A percentile compares a stretch with the other conserved stretches of the same genome.
Evolutionary conservation across 2,113 vertebrate genomes (phyloP).

Genomic region (Chloroceryle aenea): DNA sequence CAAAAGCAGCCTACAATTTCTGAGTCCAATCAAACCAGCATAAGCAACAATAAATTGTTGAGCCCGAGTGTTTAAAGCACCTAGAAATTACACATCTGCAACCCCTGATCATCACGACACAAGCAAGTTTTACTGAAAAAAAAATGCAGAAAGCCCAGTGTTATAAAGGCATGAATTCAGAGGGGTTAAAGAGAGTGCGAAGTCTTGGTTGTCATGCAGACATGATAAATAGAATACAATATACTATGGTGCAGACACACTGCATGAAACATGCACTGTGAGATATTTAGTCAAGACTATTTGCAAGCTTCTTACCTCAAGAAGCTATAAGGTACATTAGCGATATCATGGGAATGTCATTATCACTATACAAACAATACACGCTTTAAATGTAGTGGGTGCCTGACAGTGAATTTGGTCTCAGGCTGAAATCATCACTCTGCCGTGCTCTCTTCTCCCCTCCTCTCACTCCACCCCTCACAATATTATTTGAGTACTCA

Average conservation of each 20-base stretch:
- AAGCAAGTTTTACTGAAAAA: not conserved
- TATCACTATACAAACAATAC: not conserved
- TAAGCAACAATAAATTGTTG: not conserved
- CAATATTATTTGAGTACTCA: not conserved
- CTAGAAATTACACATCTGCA: not conserved
- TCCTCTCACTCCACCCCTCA: not conserved
- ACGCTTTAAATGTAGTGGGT: not conserved
- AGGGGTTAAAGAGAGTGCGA: not conserved
- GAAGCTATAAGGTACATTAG: not conserved
- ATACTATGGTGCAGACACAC: not conserved
- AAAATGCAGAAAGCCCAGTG: not conserved
- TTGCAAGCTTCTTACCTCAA: not conserved
- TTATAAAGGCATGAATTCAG: not conserved
- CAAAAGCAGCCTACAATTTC: not conserved
- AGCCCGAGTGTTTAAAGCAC: not conserved
- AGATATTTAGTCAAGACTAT: not conserved
- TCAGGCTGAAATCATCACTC: not conserved
- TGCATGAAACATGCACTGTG: not conserved
- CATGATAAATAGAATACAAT: not conserved
- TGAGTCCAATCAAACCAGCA: not conserved
- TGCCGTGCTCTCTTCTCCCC: not conserved
- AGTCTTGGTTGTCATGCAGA: not conserved
- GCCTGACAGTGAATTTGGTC: not conserved
- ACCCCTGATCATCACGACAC: fast-evolving
- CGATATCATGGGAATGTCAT: not conserved